Percentiles rank a stretch among this genome's conserved stretches.
Conservation (phyloP, 1,140 invertebrate species). For the Papilio polyxenes region DNA sequence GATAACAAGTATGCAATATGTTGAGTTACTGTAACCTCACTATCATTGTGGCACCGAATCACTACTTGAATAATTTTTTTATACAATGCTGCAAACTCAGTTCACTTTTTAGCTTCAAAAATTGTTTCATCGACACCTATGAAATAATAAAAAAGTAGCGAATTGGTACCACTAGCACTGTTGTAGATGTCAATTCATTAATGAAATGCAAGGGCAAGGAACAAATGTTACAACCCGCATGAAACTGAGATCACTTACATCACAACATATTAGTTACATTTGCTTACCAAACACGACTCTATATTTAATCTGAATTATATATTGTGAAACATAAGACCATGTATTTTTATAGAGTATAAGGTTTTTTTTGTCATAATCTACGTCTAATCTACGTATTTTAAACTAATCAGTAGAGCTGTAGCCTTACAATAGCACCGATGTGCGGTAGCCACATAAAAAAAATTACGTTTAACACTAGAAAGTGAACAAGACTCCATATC, state of each 20-base stretch:
- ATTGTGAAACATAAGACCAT: neutral
- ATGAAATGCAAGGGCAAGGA: slow-evolving; percentile 20
- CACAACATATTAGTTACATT: slow-evolving; percentile 15
- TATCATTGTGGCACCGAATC: neutral
- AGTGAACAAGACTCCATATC: neutral
- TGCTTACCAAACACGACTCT: neutral
- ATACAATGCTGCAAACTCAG: neutral
- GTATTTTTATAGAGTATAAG: neutral
- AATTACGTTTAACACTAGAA: slow-evolving; percentile 6
- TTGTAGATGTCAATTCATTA: slow-evolving; percentile 5
- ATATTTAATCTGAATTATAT: slow-evolving; percentile 1
- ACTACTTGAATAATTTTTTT: neutral
- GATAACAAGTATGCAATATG: slow-evolving; percentile 13
- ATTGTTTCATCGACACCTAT: too few relatives aligned
- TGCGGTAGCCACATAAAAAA: slow-evolving; percentile 8
- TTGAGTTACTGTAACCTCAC: neutral
- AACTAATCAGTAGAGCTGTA: slow-evolving; percentile 22
- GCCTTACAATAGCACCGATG: slow-evolving; percentile 29
- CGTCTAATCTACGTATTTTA: neutral
- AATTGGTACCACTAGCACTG: neutral
- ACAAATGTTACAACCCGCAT: slow-evolving; percentile 16
- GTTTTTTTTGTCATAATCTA: slow-evolving; percentile 16
- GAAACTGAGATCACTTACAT: slow-evolving; percentile 30
- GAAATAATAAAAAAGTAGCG: neutral
- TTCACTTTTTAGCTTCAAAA: too few relatives aligned